Base-by-base conservation (phyloP, 2,113 vertebrate species). In the Microcebus lehilahytsara region DNA sequence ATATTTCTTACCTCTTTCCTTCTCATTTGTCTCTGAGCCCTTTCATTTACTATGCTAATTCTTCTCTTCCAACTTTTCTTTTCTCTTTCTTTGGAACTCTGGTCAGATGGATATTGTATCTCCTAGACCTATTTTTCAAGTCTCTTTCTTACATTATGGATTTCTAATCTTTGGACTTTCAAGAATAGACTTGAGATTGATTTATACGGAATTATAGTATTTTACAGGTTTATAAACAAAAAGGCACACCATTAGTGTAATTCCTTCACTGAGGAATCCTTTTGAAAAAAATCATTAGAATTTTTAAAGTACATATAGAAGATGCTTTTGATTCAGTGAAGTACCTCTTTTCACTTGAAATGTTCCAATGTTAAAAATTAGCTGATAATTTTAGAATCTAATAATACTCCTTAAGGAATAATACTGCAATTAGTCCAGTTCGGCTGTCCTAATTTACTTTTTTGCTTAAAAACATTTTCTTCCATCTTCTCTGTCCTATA, bases 391-490 rank as follows among this genome's bases (percentile, higher is more conserved):
- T 98, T 98, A 98, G 98, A 96, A 97, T 83, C 86, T 88, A 94
- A 80, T 95, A 96, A 96, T 85, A 93, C 88, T 98, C 97, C 97
- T 98, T 97, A 97, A 95, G 93, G 97, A 97, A 96, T 97, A 97
- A 96, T 92, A 85, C 34, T 72, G 75, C 32, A 98, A 98, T 97
- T 97, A 96, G 93, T 97, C 92, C 67, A 95, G 56, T 97, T 96
- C 92, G 84, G 60, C 92, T 98, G 97, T 78, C 97, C 98, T 98
- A 97, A 64, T 98, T 97, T 96, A 97, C 83, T 98, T 98, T 87
- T 95, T 84, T 93, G 72, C 64, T 96, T 97, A 97, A 90, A 97
- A 97, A 92, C 88, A 96, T 96, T 97, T 97, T 87, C 71, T 75
- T 94, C 72, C 66, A 93, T 67, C 40, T 93, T 89, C 79, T 92